A percentile compares a stretch with the other conserved stretches of the same genome.
These are phyloP conservation scores for Dicycla oo DNA, from an alignment of 2,888 invertebrate genomes.

Conservation along the genomic window DNA sequence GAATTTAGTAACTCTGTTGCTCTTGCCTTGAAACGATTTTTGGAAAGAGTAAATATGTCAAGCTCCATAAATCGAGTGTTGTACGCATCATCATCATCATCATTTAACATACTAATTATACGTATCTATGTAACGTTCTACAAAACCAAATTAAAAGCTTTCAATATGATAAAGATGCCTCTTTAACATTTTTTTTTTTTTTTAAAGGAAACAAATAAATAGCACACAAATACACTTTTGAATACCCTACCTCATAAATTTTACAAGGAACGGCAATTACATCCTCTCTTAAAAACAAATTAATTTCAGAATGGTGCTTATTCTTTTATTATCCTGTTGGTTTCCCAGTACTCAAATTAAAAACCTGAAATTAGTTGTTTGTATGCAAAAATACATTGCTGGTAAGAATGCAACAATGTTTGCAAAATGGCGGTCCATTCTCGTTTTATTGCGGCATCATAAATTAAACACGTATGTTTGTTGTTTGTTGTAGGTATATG, in stretches of 20 bases:
- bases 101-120: neutral
- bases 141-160: neutral
- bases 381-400: constrained; percentile 9
- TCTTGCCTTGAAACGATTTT: too few species aligned
- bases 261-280: constrained; percentile 36
- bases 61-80: too few species aligned
- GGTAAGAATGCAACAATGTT: constrained; percentile 28
- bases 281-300: constrained; percentile 43
- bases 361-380: constrained; percentile 26
- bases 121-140: neutral
- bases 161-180: too few species aligned
- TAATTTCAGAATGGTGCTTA: constrained; percentile 37
- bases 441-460: constrained; percentile 44
- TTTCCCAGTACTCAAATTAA: constrained; percentile 31
- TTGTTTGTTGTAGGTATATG: neutral
- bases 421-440: constrained; percentile 23
- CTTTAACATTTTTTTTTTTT: neutral
- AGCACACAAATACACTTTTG: constrained; percentile 15
- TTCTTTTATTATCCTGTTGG: constrained; percentile 1
- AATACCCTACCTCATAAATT: constrained; percentile 38
- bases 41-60: too few species aligned
- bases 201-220: neutral
- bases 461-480: constrained; percentile 26
- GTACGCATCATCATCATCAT: too few species aligned
- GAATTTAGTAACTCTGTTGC: too few species aligned